Base-by-base conservation (phyloP, 2,888 invertebrate species). In the Dinocampus coccinellae region DNA sequence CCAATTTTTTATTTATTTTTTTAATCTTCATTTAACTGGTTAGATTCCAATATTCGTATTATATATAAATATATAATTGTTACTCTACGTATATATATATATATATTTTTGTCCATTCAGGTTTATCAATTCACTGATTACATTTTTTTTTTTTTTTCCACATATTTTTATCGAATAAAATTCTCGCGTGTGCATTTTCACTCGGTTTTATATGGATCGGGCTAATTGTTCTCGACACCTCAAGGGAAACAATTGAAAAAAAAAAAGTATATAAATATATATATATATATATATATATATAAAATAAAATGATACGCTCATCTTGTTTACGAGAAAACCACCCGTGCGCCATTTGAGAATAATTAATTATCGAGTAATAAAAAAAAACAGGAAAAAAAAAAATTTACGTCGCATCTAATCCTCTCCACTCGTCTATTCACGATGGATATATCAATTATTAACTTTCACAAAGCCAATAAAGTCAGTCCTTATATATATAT, bases 101-200 rank as follows among this genome's bases (percentile, higher is more conserved):
- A 47, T 47, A 16, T 47, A 16, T 16, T 47, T 16, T 16, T 16
- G 47, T 16, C 58, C 33, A 20, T 58, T 33, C 58, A 58, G 29
- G 29, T 34, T 16, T 34, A 34, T 29, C 33, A 58, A 58, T 33
- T 20, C 33, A 13, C 58, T 58, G 34, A 58, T 58, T 58, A 58
- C 58, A 34, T 16, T 58, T 58, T 16, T 20, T 29, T 29, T 29
- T 29, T 29, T 29, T 33, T 58, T 58, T 13, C 57, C 58, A 34
- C 20, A 58, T 34, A 33, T 58, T 13, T 9, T 16, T 10, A 29
- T 34, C 16, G 33, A 33, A 58, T 58, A 58, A 58, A 58, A 34
- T 58, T 26, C 16, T 20, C 7, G 58, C 20, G n/a, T 16, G 33
- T n/a, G 58, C 34, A 16, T 7, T 24, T 33, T 16, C 58, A 13